These are phyloP conservation scores for Anguilla marmorata DNA, from an alignment of 2,797 vertebrate species.

Conservation along the genomic window DNA sequence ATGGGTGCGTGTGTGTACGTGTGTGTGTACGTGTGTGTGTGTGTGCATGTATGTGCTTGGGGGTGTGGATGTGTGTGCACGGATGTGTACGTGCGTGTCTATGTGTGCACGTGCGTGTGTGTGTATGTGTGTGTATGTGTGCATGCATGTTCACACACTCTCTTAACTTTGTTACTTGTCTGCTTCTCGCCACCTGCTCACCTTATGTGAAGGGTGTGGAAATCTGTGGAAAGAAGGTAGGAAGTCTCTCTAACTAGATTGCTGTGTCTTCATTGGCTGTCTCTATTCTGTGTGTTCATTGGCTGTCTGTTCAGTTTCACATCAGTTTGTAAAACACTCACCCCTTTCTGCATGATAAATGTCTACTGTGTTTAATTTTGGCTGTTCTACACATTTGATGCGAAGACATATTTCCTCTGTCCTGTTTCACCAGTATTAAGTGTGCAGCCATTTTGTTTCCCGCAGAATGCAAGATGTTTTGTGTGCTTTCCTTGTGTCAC, in stretches of 20 bases:
- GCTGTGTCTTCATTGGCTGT: neutral
- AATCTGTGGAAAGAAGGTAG: slow-evolving; percentile 80
- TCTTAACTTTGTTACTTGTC: slow-evolving; percentile 43
- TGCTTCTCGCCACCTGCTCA: slow-evolving; percentile 68
- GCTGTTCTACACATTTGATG: no score
- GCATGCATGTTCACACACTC: neutral
- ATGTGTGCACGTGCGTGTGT: slow-evolving; percentile 45
- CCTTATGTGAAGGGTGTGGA: slow-evolving; percentile 77
- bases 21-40: slow-evolving; percentile 26
- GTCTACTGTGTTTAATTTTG: neutral
- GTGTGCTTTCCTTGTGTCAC: no score
- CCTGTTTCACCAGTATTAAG: no score
- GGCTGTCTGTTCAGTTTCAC: neutral
- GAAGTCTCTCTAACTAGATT: slow-evolving; percentile 48
- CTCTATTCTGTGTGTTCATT: no score
- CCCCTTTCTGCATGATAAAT: neutral
- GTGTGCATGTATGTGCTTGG: slow-evolving; percentile 41
- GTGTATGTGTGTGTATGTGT: neutral
- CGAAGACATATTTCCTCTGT: no score
- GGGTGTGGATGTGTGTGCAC: slow-evolving; percentile 50
- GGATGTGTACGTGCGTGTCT: slow-evolving; percentile 42
- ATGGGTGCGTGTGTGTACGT: slow-evolving; percentile 51
- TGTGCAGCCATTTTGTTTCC: no score
- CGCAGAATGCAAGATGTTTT: no score
- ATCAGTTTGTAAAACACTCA: neutral